Evolutionary conservation across 2,888 invertebrate species (phyloP).

Genomic region (Clepsis dumicolana): DNA sequence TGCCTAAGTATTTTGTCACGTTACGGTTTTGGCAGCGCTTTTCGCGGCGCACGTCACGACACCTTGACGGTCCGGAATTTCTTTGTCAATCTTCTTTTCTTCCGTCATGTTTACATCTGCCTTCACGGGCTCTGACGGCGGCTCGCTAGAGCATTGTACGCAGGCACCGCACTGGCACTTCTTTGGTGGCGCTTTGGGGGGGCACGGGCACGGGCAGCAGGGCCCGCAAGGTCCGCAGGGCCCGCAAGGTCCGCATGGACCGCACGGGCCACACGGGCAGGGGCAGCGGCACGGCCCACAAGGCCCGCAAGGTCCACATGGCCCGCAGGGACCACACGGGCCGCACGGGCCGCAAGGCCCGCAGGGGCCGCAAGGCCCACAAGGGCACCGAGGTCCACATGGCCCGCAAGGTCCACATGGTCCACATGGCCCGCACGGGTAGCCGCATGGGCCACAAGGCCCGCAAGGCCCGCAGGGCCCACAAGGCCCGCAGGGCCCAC

Average conservation of each 20-base stretch:
- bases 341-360: constrained; percentile 43
- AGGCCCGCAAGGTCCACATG: constrained; percentile 59
- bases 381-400: constrained; percentile 51
- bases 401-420: constrained; percentile 58
- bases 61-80: not conserved
- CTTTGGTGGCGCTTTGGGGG: constrained; percentile 47
- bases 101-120: constrained; percentile 1
- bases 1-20: constrained; percentile 45
- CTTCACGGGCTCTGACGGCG: constrained; percentile 46
- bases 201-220: constrained; percentile 50
- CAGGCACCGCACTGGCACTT: constrained; percentile 51
- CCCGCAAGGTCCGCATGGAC: constrained; percentile 46
- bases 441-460: constrained; percentile 37
- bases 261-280: constrained; percentile 52
- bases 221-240: constrained; percentile 55
- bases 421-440: constrained; percentile 50
- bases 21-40: constrained; percentile 44
- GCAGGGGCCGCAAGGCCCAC: constrained; percentile 49
- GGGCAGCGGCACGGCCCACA: constrained; percentile 53
- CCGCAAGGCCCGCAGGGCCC: constrained; percentile 53
- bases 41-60: constrained; percentile 50
- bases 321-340: constrained; percentile 57
- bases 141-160: constrained; percentile 49
- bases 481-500: constrained; percentile 52
- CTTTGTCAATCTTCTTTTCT: not conserved